Base-by-base conservation (phyloP, 2,888 invertebrate genomes). In the Tenthredo scrophulariae region DNA sequence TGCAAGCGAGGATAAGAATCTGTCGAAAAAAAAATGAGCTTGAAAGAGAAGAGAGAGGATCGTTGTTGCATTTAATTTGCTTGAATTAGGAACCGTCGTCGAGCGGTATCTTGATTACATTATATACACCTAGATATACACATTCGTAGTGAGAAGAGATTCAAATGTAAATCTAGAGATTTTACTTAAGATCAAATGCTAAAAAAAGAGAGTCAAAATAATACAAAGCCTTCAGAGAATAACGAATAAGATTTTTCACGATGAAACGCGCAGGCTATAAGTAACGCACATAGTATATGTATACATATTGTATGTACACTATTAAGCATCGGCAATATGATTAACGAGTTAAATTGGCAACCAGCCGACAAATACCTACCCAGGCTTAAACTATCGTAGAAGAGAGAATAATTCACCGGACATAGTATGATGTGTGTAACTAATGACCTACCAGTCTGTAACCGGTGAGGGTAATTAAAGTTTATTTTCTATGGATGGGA, bases 1-100 rank as follows among this genome's bases (percentile, higher is more conserved):
- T 54, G 26, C 33, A 62, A 70, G 40, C 1, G 70, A 70, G 29
- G 70, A 9, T n/a, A 54, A 46, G n/a, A 15, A 10, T 46, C 46
- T 29, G 18, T 33, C 26, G 29, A 9, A 15, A 9, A 37, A 37
- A 50, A 15, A 26, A 50, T 26, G 50, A 77, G 75, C 50, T 33
- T 29, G 50, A 50, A 40, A 29, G 0, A 54, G 26, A 77, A 10
- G 22, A 62, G 26, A 62, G 62, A 7, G 9, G 50, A 50, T 29
- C 50, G 18, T 77, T 77, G 50, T 77, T 77, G 75, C 50, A 54
- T 77, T 77, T 77, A 29, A 77, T 77, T 77, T 15, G 50, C 75
- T 22, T 46, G 29, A 50, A 46, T 77, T 43, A 74, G 43, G 22
- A 74, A n/a, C 22, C 72, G 40, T 74, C 22, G 33, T 26, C 15